A percentile compares a stretch with the other conserved stretches of the same genome.
These are phyloP conservation scores for Sialis lutaria DNA, from an alignment of 2,888 invertebrate species.

Conservation along the genomic window DNA sequence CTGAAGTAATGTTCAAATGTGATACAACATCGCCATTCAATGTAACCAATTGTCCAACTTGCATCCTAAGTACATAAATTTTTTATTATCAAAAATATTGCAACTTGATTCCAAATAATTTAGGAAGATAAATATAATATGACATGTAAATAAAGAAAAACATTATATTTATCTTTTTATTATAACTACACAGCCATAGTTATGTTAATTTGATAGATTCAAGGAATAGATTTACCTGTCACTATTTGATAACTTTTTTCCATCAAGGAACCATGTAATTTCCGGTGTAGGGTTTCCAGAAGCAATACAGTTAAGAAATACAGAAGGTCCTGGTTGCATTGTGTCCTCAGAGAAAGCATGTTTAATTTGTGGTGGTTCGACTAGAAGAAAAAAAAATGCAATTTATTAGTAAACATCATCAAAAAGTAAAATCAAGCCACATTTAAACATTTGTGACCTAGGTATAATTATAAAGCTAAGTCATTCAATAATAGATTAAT, in stretches of 20 bases:
- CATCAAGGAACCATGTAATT: slow-evolving; percentile 85
- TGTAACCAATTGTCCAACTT: slow-evolving; percentile 78
- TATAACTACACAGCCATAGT: background rate
- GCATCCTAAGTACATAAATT: slow-evolving; percentile 23
- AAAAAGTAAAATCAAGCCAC: slow-evolving; percentile 3
- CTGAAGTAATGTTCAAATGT: slow-evolving; percentile 74
- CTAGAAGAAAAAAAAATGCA: slow-evolving; percentile 24
- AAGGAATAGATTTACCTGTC: slow-evolving; percentile 31
- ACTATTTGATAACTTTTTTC: slow-evolving; percentile 59
- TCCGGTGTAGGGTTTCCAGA: slow-evolving; percentile 90
- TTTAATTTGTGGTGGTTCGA: slow-evolving; percentile 77
- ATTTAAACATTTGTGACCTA: slow-evolving; percentile 3
- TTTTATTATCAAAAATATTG: background rate
- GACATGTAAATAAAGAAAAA: background rate
- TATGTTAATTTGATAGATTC: background rate
- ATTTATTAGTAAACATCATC: background rate
- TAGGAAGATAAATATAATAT: too few species aligned
- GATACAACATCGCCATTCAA: slow-evolving; percentile 86
- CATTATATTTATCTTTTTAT: background rate
- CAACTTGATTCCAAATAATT: too few species aligned
- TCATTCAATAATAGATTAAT: background rate
- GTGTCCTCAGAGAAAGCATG: slow-evolving; percentile 81
- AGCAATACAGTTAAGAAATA: slow-evolving; percentile 80
- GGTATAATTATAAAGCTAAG: slow-evolving; percentile 3
- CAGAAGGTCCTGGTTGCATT: slow-evolving; percentile 75